Percentiles rank a stretch among this genome's conserved stretches.
Conservation (phyloP, 2,888 invertebrate species). For the Ophioninae sp. region DNA sequence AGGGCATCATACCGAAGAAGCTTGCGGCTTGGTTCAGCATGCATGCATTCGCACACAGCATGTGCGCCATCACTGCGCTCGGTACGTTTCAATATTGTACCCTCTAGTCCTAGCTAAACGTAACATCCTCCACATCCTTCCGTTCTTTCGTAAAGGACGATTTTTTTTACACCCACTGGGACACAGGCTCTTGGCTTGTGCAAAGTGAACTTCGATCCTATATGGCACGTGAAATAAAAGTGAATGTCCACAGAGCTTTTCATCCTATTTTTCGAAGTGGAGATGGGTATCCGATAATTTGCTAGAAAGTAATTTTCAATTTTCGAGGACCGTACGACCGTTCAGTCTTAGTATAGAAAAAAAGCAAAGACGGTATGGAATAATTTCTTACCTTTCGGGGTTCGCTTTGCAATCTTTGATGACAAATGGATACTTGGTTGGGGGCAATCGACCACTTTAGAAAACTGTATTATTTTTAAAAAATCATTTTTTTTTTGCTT, state of each 20-base stretch:
- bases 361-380: neutral
- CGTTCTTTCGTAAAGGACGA: neutral
- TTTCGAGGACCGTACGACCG: neutral
- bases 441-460: neutral
- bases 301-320: neutral
- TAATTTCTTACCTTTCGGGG: neutral
- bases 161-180: conserved; percentile 9
- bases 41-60: conserved; percentile 54
- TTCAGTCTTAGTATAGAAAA: neutral
- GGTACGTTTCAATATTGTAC: conserved; percentile 10
- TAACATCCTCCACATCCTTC: conserved; percentile 7
- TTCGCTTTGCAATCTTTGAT: neutral
- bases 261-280: neutral
- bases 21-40: conserved; percentile 51
- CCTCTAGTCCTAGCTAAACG: conserved; percentile 18
- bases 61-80: conserved; percentile 19
- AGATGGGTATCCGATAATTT: neutral
- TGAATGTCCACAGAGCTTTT: neutral
- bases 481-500: no score
- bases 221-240: conserved; percentile 6
- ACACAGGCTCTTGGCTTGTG: neutral
- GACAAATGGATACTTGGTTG: neutral
- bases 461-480: no score
- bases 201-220: conserved; percentile 13
- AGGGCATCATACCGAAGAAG: conserved; percentile 29